Base-by-base conservation (phyloP, 2,113 vertebrate genomes). In the Calidris pygmaea region DNA sequence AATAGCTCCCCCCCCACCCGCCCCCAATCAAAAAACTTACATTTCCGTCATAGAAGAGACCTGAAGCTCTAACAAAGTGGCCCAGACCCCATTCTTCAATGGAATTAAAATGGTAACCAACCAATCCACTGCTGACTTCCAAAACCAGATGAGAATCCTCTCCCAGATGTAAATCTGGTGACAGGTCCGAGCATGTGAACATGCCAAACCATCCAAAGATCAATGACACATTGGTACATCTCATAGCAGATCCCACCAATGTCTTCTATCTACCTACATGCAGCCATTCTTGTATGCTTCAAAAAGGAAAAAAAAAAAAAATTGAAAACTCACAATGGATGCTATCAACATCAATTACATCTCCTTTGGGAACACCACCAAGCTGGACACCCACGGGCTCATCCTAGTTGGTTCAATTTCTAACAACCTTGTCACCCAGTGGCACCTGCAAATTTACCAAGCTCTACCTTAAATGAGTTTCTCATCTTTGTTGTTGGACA, bases 1-100 rank as follows among this genome's bases (percentile, higher is more conserved):
- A 37, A 35, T 53, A 53, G 5, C 2, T 7, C 1, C 2, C 10
- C 1, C 2, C 2, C 7, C 5, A 43, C 9, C 19, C 11, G 47
- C 52, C 53, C 29, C 10, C 53, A 63, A 37, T 32, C 34, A 34
- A 59, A n/a, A 70, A 43, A 9, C 12, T 59, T 56, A 32, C 6
- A 37, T 12, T 89, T 82, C 45, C 47, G 35, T 78, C 55, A 27
- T 6, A 81, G 16, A 73, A 85, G 34, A 77, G 26, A 85, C n/a
- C 7, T 60, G 52, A 81, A 80, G 43, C 23, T 52, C n/a, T 15
- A 32, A 77, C 39, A 26, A 87, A 73, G 34, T 47, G 18, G 29
- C 11, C 14, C 52, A 89, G 22, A 19, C 7, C 7, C 47, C 4
- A 10, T 41, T 55, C n/a, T 55, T 14, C 32, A 80, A 24, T 32